Conservation (phyloP, 2,113 vertebrate genomes). For the Passer domesticus region DNA sequence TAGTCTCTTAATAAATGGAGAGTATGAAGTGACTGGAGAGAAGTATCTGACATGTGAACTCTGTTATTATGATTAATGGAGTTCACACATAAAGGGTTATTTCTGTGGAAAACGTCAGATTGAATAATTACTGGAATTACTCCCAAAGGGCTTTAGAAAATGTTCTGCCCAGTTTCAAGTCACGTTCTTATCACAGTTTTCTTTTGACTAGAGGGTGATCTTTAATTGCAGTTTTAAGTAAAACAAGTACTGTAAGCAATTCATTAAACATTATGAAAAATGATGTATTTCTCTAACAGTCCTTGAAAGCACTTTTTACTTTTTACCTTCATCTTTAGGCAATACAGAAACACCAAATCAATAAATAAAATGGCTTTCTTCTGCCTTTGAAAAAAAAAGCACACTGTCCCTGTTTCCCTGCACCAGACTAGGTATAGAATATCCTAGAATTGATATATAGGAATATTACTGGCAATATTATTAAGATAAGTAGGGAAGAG, state of each 20-base stretch:
- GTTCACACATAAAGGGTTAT: slow-evolving; percentile 42
- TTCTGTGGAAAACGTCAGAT: slow-evolving; percentile 46
- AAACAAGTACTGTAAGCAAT: slow-evolving; percentile 60
- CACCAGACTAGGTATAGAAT: background rate
- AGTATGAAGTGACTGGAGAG: slow-evolving; percentile 13
- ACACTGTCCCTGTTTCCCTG: background rate
- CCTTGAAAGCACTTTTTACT: slow-evolving; percentile 34
- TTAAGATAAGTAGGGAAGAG: slow-evolving; percentile 37
- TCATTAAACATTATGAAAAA: slow-evolving; percentile 60
- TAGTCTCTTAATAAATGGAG: background rate
- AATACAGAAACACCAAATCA: slow-evolving; percentile 26
- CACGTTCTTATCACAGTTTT: slow-evolving; percentile 60
- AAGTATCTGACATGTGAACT: slow-evolving; percentile 51
- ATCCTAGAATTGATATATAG: background rate
- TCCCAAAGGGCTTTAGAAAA: slow-evolving; percentile 42
- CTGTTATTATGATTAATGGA: slow-evolving; percentile 44
- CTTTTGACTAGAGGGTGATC: slow-evolving; percentile 57
- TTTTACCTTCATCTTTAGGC: slow-evolving; percentile 33
- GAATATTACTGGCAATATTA: slow-evolving; percentile 37
- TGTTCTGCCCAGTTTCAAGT: slow-evolving; percentile 36
- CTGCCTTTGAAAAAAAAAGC: slow-evolving; percentile 10
- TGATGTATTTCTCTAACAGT: slow-evolving; percentile 35
- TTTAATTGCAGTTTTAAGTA: slow-evolving; percentile 68
- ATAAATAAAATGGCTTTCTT: slow-evolving; percentile 11
- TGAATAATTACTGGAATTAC: slow-evolving; percentile 63